phyloP scores from a whole-genome alignment of 1,140 invertebrate species.

The Sinonovacula constricta region DNA sequence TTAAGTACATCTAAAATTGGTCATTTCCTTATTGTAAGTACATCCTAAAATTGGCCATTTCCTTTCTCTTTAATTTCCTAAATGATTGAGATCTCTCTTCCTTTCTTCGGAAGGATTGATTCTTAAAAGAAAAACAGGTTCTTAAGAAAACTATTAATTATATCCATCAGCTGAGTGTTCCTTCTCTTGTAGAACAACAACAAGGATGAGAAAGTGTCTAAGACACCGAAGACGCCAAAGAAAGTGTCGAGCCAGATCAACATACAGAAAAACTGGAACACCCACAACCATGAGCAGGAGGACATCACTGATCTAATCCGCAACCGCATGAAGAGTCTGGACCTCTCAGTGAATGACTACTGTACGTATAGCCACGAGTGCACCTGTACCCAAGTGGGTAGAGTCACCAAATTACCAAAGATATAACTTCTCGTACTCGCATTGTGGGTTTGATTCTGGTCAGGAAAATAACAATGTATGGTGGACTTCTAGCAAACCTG shows the following conservation, averaged over 20 bases:
- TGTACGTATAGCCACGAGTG: no score
- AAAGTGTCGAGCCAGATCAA: slow-evolving; percentile 47
- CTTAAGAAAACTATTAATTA: no score
- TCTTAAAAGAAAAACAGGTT: no score
- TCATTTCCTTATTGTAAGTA: no score
- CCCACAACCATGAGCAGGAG: slow-evolving; percentile 57
- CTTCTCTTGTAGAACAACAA: slow-evolving; percentile 47
- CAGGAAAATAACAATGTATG: not conserved
- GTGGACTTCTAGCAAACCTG: no score
- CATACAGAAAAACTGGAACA: slow-evolving; percentile 54
- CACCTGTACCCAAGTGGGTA: no score
- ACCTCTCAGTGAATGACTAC: slow-evolving; percentile 62
- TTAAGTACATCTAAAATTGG: no score
- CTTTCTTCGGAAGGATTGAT: no score
- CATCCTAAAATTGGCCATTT: no score
- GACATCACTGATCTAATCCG: slow-evolving; percentile 67
- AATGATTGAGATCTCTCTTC: no score
- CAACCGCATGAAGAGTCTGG: slow-evolving; percentile 64
- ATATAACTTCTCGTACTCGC: not conserved
- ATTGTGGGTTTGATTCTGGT: not conserved
- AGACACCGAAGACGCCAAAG: not conserved
- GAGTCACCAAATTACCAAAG: not conserved
- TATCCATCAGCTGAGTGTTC: no score
- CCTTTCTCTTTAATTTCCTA: no score
- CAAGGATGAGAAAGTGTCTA: not conserved